Evolutionary conservation across 2,113 vertebrate species (phyloP).

Genomic region (Phylloscopus trochilus): DNA sequence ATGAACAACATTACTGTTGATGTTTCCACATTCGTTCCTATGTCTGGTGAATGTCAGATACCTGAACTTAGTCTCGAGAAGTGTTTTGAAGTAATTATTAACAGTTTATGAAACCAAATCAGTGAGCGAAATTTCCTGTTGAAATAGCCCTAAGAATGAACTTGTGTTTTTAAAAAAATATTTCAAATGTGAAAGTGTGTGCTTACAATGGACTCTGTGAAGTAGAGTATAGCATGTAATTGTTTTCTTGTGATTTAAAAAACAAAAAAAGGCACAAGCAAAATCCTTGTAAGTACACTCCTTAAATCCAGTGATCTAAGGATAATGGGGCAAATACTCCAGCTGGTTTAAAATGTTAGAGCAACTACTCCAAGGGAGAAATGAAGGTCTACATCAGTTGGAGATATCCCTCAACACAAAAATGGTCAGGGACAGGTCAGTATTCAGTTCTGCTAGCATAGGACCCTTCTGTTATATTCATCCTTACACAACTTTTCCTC

Average conservation of each 20-base stretch:
- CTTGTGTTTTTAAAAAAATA: neutral
- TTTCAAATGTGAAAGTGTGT: neutral
- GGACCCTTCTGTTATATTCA: neutral
- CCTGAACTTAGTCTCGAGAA: neutral
- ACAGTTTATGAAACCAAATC: neutral
- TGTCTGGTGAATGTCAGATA: neutral
- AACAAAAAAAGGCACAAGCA: neutral
- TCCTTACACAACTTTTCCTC: neutral
- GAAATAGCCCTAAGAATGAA: neutral
- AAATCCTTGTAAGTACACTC: neutral
- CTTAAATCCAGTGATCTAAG: slow-evolving; percentile 1
- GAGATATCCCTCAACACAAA: neutral
- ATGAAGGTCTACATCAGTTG: neutral
- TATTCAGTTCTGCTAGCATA: neutral
- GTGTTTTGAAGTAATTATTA: neutral
- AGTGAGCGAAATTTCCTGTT: neutral
- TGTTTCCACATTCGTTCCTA: neutral
- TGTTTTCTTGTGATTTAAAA: neutral
- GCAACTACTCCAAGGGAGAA: neutral
- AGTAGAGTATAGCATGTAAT: neutral
- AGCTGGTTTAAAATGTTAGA: slow-evolving; percentile 17
- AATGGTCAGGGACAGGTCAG: neutral
- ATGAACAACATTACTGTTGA: neutral
- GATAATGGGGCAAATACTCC: slow-evolving; percentile 5
- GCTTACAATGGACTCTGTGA: neutral